phyloP scores from a whole-genome alignment of 2,797 vertebrate species.

The Argentina silus region DNA sequence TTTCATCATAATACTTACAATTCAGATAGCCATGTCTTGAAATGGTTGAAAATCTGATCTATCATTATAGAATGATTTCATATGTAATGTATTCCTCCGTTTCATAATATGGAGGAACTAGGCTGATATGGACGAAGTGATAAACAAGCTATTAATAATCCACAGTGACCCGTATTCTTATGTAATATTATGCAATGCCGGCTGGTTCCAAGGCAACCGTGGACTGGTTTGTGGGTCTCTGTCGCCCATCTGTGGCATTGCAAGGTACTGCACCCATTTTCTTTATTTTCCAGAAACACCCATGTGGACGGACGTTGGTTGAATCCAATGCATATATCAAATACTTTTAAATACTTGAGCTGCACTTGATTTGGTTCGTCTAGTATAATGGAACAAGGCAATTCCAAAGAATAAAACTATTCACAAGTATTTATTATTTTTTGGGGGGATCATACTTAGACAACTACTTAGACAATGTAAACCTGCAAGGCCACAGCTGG shows the following conservation, averaged over 20 bases:
- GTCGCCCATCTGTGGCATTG: constrained; percentile 53
- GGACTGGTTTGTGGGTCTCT: constrained; percentile 22
- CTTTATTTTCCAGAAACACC: no score
- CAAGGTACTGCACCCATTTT: constrained; percentile 5
- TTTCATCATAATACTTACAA: not conserved
- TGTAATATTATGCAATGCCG: constrained; percentile 44
- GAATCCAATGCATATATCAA: no score
- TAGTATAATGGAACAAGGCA: no score
- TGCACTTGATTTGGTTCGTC: no score
- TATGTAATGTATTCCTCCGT: not conserved
- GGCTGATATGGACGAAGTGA: constrained; percentile 17
- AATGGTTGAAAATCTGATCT: not conserved
- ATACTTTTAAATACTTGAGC: no score
- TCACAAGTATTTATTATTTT: no score
- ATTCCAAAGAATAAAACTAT: no score
- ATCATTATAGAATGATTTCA: not conserved
- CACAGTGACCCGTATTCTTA: constrained; percentile 44
- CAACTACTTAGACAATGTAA: no score
- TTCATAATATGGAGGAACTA: constrained; percentile 4
- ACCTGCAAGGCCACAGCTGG: no score
- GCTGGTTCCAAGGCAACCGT: not conserved
- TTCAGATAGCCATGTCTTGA: constrained; percentile 5
- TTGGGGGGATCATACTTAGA: no score
- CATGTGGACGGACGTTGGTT: no score
- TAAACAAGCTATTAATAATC: constrained; percentile 30